These are phyloP conservation scores for Eulimnadia texana DNA, from an alignment of 1,140 invertebrate species.

Conservation along the genomic window DNA sequence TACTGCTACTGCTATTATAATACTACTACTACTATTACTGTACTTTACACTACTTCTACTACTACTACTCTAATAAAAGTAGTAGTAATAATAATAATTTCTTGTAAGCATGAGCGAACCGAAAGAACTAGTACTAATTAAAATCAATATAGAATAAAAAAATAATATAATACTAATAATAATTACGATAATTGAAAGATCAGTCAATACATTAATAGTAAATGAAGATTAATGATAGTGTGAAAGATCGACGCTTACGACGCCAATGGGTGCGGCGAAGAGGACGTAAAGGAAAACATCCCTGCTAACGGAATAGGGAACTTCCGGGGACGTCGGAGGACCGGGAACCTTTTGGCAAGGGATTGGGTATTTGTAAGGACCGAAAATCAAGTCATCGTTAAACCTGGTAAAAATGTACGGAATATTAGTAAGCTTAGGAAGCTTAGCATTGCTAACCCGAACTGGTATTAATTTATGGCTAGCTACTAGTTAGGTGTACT, in stretches of 20 bases:
- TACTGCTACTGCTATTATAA: too few species aligned
- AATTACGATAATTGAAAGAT: background rate
- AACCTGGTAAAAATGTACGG: background rate
- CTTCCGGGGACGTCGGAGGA: background rate
- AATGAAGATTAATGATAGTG: background rate
- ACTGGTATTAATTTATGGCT: background rate
- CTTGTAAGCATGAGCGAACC: too few species aligned
- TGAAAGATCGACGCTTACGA: background rate
- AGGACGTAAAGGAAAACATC: background rate
- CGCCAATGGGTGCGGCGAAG: background rate
- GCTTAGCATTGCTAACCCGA: too few species aligned
- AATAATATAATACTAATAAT: background rate
- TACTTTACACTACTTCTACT: too few species aligned
- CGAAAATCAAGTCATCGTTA: background rate
- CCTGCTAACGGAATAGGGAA: background rate
- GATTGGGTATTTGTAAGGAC: background rate
- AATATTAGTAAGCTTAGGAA: too few species aligned
- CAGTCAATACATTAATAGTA: background rate
- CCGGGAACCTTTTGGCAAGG: background rate
- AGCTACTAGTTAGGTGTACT: too few species aligned
- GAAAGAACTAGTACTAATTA: too few species aligned
- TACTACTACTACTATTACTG: too few species aligned
- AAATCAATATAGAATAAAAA: too few species aligned
- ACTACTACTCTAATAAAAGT: too few species aligned
- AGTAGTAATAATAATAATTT: too few species aligned